Percentiles rank a stretch among this genome's conserved stretches.
Evolutionary conservation across 2,113 vertebrate species (phyloP).

Genomic region (Chloropsis cyanopogon): DNA sequence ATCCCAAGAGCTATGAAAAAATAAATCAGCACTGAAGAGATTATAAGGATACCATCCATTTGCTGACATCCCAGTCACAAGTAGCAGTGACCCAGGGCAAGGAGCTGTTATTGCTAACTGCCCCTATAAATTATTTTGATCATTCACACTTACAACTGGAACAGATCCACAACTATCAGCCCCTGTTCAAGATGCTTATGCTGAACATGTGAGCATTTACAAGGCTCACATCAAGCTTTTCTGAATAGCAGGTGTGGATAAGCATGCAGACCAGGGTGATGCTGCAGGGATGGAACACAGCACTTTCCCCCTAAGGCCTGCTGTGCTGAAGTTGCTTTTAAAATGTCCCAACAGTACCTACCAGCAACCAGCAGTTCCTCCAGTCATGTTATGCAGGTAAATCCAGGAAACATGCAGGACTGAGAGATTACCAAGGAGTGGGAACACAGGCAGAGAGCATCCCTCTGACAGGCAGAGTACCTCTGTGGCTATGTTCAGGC

Average conservation of each 20-base stretch:
- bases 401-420: not conserved
- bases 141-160: not conserved
- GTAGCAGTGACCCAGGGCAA: not conserved
- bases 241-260: not conserved
- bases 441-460: not conserved
- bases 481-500: not conserved
- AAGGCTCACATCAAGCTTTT: not conserved
- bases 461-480: not conserved
- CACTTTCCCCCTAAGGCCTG: not conserved
- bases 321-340: not conserved
- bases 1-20: not conserved
- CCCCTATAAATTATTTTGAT: not conserved
- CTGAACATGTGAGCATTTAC: not conserved
- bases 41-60: not conserved
- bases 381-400: not conserved
- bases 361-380: not conserved
- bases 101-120: not conserved
- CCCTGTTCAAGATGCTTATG: not conserved
- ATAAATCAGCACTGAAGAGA: not conserved
- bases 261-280: not conserved
- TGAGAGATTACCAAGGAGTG: not conserved
- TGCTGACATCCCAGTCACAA: not conserved
- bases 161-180: not conserved
- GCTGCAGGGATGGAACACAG: not conserved
- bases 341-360: not conserved